These are phyloP conservation scores for Pleuronectes platessa DNA, from an alignment of 2,113 vertebrate species.

Conservation along the genomic window DNA sequence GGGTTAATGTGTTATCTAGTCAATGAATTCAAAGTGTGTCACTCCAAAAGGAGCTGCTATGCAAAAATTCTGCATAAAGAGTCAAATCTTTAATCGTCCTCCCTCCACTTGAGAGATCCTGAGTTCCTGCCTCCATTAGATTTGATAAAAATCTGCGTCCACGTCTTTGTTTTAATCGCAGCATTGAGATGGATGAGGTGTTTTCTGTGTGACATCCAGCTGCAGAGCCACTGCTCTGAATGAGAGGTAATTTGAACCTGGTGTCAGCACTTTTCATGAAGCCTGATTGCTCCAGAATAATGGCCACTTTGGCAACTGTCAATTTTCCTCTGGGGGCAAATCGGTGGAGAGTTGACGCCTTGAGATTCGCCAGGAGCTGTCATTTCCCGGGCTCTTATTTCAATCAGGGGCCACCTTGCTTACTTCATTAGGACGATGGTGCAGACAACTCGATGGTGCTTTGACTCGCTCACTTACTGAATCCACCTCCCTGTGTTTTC, in stretches of 20 bases:
- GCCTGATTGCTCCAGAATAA: conserved; percentile 65
- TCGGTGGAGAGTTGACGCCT: conserved; percentile 35
- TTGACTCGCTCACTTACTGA: conserved; percentile 43
- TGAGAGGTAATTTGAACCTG: conserved; percentile 44
- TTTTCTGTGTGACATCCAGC: conserved; percentile 17
- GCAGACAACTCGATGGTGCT: conserved; percentile 41
- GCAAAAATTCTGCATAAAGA: conserved; percentile 11
- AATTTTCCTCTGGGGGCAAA: conserved; percentile 66
- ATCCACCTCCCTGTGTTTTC: conserved; percentile 34
- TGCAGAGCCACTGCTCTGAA: conserved; percentile 22
- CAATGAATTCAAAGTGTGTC: conserved; percentile 44
- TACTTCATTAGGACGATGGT: conserved; percentile 72
- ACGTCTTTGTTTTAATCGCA: conserved; percentile 41
- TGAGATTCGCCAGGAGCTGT: conserved; percentile 54
- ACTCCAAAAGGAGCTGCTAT: neutral
- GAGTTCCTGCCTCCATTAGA: conserved; percentile 23
- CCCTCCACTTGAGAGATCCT: neutral
- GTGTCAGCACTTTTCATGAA: conserved; percentile 63
- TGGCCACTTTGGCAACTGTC: conserved; percentile 69
- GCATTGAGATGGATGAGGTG: conserved; percentile 37
- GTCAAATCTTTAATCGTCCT: no score
- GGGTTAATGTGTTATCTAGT: conserved; percentile 19
- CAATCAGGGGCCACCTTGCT: conserved; percentile 68
- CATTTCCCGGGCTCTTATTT: conserved; percentile 65
- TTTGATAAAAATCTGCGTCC: conserved; percentile 37